Evolutionary conservation across 2,888 invertebrate genomes (phyloP), one percentile per base, ranked within the genome.

Genomic region (Craniophora ligustri): DNA sequence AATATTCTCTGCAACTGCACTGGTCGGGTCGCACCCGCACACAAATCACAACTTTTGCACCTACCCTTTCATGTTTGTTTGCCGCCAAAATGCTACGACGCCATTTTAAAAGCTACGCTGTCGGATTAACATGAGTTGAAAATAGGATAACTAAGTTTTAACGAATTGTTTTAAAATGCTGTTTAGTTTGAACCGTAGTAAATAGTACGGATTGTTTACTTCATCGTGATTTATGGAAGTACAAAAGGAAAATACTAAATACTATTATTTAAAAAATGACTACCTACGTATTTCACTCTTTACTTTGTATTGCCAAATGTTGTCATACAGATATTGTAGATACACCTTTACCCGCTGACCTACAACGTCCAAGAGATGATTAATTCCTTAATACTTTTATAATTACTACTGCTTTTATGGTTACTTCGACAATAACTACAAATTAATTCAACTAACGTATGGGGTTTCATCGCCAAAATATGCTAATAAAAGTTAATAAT

Each of bases 31-130:
- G 51, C 41, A 66, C 67, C 23, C 48, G 51, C 41, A 66, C 67
- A 79, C 82, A 81, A 85, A 84, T 83, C 79, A 81, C 67, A 61
- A 70, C 76, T 70, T 74, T 81, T 82, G 78, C 76, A 65, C 70
- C 13, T 39, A 53, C 42, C 62, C 50, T 60, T 66, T 72, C 75
- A 70, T 79, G 74, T 81, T 80, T 79, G 75, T 71, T 67, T 68
- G 44, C 58, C 38, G 62, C 61, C 64, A 68, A 75, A 76, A 71
- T 68, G 59, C 56, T 55, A 60, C 46, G 42, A 60, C 60, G 59
- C 55, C 41, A 65, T 66, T 75, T 64, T 51, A 54, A 63, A 70
- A 72, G 39, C 39, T 41, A 55, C 36, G 32, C 19, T 56, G 47
- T 44, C 26, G 44, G 55, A 47, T 49, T 55, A 45, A 15, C 38